These are phyloP conservation scores for Bursaphelenchus okinawaensis DNA, from an alignment of 2,888 invertebrate genomes.

Conservation along the genomic window DNA sequence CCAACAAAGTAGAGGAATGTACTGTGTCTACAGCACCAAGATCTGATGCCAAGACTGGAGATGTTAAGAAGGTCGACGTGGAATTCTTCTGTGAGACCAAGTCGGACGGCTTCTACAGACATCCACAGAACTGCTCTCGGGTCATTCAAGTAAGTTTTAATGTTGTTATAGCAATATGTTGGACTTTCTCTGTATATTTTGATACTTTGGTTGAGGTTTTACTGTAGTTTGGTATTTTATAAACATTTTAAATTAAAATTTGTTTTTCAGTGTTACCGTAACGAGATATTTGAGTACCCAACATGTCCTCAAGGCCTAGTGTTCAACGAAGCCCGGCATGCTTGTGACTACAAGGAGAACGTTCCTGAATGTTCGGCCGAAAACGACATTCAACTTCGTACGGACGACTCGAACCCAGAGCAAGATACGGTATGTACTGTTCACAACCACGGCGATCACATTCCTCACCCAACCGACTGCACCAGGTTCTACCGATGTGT, in stretches of 20 bases:
- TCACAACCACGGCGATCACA: constrained; percentile 37
- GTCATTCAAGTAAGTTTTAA: constrained; percentile 25
- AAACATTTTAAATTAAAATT: too few species aligned
- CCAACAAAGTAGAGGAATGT: not conserved
- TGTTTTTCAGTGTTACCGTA: constrained; percentile 47
- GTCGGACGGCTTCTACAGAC: constrained; percentile 44
- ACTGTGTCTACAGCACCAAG: not conserved
- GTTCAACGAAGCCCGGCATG: constrained; percentile 40
- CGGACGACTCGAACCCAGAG: not conserved
- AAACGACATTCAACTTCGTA: not conserved
- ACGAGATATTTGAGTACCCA: constrained; percentile 41
- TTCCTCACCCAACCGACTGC: constrained; percentile 35
- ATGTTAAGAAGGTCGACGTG: not conserved
- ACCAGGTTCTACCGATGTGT: constrained; percentile 48
- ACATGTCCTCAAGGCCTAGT: constrained; percentile 39
- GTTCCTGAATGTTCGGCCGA: constrained; percentile 12
- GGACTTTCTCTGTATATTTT: not conserved
- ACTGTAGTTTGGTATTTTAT: not conserved
- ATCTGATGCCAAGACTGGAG: too few species aligned
- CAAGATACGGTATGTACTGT: constrained; percentile 14
- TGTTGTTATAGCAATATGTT: not conserved
- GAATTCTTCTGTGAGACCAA: not conserved
- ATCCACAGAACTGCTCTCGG: constrained; percentile 40
- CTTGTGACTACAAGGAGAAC: constrained; percentile 41
- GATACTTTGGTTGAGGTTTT: not conserved